Base-by-base conservation (phyloP, 1,140 invertebrate genomes). In the Ectropis grisescens region DNA sequence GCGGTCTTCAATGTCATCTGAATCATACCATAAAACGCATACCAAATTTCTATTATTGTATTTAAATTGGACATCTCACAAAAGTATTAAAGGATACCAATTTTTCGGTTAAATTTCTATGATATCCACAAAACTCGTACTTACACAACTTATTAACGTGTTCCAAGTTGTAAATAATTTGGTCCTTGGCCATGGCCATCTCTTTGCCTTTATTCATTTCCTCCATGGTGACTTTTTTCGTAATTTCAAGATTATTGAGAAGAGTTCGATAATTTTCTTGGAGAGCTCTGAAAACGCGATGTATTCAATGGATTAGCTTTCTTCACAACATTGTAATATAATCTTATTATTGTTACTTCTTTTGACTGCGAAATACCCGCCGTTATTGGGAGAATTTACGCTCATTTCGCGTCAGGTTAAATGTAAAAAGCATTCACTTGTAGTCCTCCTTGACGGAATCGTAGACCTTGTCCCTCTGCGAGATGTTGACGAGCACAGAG, bases 201-300 rank as follows among this genome's bases (percentile, higher is more conserved):
- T 84, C 78, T 56, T 89, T 89, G 46, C 91, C 89, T 2, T 82
- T 82, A 41, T 87, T 84, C 82, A 90, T 87, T 72, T 91, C 89
- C 37, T 87, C 85, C 58, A 82, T 54, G 60, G 80, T 71, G 70
- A 89, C 62, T 72, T 89, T 86, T 50, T 89, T 89, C 0, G 84
- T 80, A 9, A 82, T 71, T 39, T 86, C 86, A 38, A 88, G 74
- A 48, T 87, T 85, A 13, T 79, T 60, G 2, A 84, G 51, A 24
- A 88, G 58, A 0, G 82, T 81, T 37, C 82, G 82, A 14, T 86
- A 85, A 14, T 84, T 82, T 23, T 87, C 85, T 41, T 80, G 80
- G 44, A 86, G 33, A 0, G 29, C 19, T 29, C 68, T 80, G 34
- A 19, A 19, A 19, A 19, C n/a, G n/a, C n/a, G n/a, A n/a, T n/a